phyloP scores from a whole-genome alignment of 1,140 invertebrate genomes.

The Mylabris phalerata region DNA sequence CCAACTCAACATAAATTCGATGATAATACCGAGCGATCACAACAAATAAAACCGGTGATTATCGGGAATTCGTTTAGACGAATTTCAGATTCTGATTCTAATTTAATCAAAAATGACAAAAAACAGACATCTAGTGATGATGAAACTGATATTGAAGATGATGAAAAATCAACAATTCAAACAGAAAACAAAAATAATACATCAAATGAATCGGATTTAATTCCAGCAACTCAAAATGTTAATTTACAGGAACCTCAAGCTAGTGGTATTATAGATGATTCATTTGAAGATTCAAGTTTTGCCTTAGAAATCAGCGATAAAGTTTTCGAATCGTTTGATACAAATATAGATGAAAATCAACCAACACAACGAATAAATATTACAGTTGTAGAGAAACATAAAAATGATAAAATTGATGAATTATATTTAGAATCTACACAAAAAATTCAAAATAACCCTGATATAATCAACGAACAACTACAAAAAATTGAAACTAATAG shows the following conservation, averaged over 20 bases:
- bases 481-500: too few species aligned
- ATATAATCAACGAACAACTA: too few species aligned
- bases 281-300: not conserved
- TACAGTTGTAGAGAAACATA: too few species aligned
- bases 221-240: not conserved
- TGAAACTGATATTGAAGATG: constrained; percentile 22
- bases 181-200: constrained; percentile 2
- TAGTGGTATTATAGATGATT: not conserved
- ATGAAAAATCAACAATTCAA: not conserved
- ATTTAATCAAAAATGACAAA: not conserved
- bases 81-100: not conserved
- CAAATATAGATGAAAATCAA: not conserved
- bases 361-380: too few species aligned
- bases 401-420: too few species aligned
- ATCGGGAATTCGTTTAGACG: not conserved
- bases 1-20: not conserved
- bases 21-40: constrained; percentile 1
- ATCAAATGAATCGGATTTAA: constrained; percentile 8
- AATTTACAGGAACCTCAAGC: not conserved
- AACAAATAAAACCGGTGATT: constrained; percentile 1
- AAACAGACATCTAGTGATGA: constrained; percentile 7
- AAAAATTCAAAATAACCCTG: too few species aligned
- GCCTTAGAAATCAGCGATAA: not conserved
- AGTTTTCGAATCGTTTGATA: not conserved
- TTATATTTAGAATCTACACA: too few species aligned